Evolutionary conservation across 1,140 invertebrate genomes (phyloP).

Genomic region (Cydia strobilella): DNA sequence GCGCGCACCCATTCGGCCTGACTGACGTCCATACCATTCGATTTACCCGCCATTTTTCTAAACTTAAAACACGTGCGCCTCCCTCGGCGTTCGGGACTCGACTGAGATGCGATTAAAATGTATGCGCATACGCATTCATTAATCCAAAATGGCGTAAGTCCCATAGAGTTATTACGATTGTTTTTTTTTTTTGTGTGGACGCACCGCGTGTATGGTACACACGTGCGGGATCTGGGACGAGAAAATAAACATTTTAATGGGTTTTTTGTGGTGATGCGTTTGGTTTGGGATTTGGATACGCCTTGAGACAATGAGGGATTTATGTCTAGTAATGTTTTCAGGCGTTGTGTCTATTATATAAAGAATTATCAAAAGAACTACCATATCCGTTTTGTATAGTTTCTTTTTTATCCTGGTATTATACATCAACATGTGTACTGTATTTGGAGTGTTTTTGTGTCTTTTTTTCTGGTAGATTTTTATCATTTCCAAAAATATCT

Average conservation of each 20-base stretch:
- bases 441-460: too few species aligned
- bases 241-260: conserved; percentile 20
- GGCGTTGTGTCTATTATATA: too few species aligned
- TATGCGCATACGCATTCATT: background rate
- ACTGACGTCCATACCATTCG: conserved; percentile 53
- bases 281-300: background rate
- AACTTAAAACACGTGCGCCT: conserved; percentile 36
- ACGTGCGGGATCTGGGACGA: conserved; percentile 12
- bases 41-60: conserved; percentile 43
- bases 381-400: too few species aligned
- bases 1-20: conserved; percentile 57
- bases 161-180: background rate
- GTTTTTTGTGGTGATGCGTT: conserved; percentile 5
- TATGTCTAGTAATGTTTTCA: too few species aligned
- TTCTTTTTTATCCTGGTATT: too few species aligned
- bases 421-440: too few species aligned
- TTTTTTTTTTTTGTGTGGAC: background rate
- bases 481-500: too few species aligned
- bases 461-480: too few species aligned
- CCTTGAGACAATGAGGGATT: background rate
- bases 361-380: too few species aligned
- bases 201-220: conserved; percentile 20
- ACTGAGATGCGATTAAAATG: conserved; percentile 41
- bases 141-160: background rate
- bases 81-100: conserved; percentile 39